Conservation (phyloP, 1,140 invertebrate species). For the Halesus radiatus region DNA sequence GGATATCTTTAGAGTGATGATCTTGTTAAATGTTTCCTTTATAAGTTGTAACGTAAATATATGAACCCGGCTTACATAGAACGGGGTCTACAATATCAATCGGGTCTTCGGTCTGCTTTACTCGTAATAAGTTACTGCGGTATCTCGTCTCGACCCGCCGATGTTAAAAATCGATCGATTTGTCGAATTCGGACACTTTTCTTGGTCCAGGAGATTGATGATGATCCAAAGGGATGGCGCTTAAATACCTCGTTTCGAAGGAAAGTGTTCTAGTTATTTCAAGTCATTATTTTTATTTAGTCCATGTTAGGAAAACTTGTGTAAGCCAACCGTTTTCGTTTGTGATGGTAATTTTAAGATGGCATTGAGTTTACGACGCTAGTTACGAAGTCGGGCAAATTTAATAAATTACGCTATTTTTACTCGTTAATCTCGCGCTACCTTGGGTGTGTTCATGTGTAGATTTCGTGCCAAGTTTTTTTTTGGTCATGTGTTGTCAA, state of each 20-base stretch:
- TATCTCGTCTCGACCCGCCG: neutral
- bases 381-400: neutral
- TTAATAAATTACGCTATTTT: slow-evolving; percentile 7
- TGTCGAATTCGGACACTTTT: neutral
- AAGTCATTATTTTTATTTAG: too few species aligned
- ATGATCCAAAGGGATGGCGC: neutral
- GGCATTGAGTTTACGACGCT: neutral
- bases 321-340: too few species aligned
- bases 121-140: slow-evolving; percentile 5
- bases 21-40: too few species aligned
- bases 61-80: too few species aligned
- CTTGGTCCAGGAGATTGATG: slow-evolving; percentile 21
- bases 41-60: too few species aligned
- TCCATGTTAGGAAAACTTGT: too few species aligned
- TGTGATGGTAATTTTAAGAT: neutral
- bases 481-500: slow-evolving; percentile 13
- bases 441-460: neutral
- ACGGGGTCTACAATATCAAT: too few species aligned
- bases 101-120: neutral
- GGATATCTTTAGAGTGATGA: too few species aligned
- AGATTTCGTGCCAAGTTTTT: slow-evolving; percentile 1
- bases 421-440: neutral
- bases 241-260: too few species aligned
- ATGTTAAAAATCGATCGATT: neutral
- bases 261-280: too few species aligned